Percentiles rank a stretch among this genome's conserved stretches.
These are phyloP conservation scores for Trichogramma dendrolimi DNA, from an alignment of 2,888 invertebrate genomes.

Conservation along the genomic window DNA sequence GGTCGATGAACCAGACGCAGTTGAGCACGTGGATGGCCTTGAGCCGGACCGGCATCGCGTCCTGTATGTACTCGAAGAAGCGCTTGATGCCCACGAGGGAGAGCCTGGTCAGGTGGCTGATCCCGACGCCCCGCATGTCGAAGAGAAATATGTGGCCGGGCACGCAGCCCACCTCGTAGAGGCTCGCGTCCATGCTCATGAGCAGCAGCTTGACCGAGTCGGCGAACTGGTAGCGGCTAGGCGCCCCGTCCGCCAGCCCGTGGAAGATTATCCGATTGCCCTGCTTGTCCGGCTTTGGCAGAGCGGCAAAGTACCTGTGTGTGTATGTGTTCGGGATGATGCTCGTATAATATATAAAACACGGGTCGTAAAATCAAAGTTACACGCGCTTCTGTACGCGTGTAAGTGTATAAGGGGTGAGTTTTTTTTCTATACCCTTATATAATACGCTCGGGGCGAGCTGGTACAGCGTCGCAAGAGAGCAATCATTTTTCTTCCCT, in stretches of 20 bases:
- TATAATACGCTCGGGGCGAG: too few species aligned
- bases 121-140: constrained; percentile 63
- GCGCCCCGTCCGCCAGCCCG: constrained; percentile 57
- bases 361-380: too few species aligned
- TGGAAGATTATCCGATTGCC: constrained; percentile 63
- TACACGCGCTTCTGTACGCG: too few species aligned
- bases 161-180: constrained; percentile 59
- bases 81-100: constrained; percentile 59
- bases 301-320: constrained; percentile 57
- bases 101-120: constrained; percentile 60
- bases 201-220: constrained; percentile 60
- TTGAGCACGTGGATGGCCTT: constrained; percentile 67
- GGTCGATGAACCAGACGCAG: constrained; percentile 53
- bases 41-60: constrained; percentile 65
- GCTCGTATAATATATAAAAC: too few species aligned
- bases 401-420: too few species aligned
- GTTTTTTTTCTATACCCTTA: too few species aligned
- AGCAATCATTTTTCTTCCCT: too few species aligned
- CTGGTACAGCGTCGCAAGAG: too few species aligned
- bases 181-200: constrained; percentile 60
- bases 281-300: constrained; percentile 60
- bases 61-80: constrained; percentile 67
- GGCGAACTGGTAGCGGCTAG: constrained; percentile 60
- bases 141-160: constrained; percentile 65
- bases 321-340: too few species aligned